Evolutionary conservation across 2,113 vertebrate species (phyloP), one percentile per base, ranked within the genome.

Genomic region (Megaceryle maxima): DNA sequence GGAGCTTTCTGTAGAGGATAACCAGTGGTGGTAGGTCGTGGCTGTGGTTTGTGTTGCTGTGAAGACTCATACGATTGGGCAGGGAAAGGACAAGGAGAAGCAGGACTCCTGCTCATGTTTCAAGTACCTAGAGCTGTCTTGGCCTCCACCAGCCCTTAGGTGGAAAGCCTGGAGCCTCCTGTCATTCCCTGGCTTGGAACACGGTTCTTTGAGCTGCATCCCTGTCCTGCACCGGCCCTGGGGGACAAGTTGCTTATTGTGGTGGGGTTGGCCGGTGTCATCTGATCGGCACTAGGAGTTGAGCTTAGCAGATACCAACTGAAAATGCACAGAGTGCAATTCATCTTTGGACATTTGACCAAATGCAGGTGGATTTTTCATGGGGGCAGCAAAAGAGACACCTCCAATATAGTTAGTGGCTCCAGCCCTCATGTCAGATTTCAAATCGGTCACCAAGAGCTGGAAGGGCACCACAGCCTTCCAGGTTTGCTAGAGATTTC

Each of bases 181-280:
- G 19, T 53, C 2, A 0, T 31, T 59, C 28, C 25, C 24, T 75
- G 56, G 16, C 33, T 44, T 60, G 46, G 17, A 70, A 9, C 7
- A 2, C 0, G 0, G 29, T 64, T 82, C 16, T 63, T 74, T 50
- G 39, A 66, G 51, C 50, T 70, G 76, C 39, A 75, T 28, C 10
- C 55, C 11, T 39, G n/a, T 18, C 55, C 33, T 35, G 55, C 17
- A 5, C 0, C 1, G 15, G 37, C 0, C 0, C 17, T 44, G 20
- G 22, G 15, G 20, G 3, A 31, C 6, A 60, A 73, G n/a, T 64
- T 43, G 24, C 43, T 53, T 57, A 6, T 28, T 77, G 43, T 39
- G 73, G 22, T 55, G 26, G 16, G 21, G 11, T 25, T 48, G 46
- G 41, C 50, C 43, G 57, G 0, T 31, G 41, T 25, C 2, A 0